phyloP scores from a whole-genome alignment of 2,797 vertebrate species.

The Dryobates pubescens region DNA sequence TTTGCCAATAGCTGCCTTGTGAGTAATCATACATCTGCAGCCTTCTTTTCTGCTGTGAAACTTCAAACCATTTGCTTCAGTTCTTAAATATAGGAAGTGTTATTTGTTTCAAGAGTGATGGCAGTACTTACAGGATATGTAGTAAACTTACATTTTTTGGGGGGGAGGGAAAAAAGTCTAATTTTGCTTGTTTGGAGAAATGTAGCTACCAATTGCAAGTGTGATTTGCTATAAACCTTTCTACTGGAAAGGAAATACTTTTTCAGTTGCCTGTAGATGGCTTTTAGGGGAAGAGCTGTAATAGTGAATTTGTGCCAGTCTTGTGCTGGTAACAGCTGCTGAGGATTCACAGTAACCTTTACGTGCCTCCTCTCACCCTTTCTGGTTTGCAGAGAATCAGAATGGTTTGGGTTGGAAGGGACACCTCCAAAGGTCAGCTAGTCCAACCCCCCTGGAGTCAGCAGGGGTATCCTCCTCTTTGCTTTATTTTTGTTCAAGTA shows the following conservation, averaged over 20 bases:
- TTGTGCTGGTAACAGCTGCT: slow-evolving; percentile 23
- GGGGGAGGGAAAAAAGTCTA: background rate
- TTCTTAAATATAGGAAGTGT: background rate
- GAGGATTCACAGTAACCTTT: background rate
- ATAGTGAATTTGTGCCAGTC: slow-evolving; percentile 25
- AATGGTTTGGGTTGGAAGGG: too few species aligned
- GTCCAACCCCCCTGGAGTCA: too few species aligned
- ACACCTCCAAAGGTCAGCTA: too few species aligned
- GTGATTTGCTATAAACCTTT: background rate
- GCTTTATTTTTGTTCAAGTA: too few species aligned
- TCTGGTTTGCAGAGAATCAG: background rate
- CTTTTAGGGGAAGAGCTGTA: background rate
- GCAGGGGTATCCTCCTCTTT: background rate
- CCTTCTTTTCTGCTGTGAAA: slow-evolving; percentile 57
- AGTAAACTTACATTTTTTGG: background rate
- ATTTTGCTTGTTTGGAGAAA: background rate
- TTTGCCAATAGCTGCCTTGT: slow-evolving; percentile 73
- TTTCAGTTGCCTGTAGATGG: background rate
- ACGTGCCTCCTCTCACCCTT: background rate
- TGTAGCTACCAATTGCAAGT: background rate
- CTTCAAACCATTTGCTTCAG: slow-evolving; percentile 59
- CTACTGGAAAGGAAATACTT: background rate
- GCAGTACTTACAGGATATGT: background rate
- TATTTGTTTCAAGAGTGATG: background rate
- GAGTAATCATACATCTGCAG: slow-evolving; percentile 66